These are phyloP conservation scores for Girardia tigrina DNA, from an alignment of 2,888 invertebrate genomes.

Conservation along the genomic window DNA sequence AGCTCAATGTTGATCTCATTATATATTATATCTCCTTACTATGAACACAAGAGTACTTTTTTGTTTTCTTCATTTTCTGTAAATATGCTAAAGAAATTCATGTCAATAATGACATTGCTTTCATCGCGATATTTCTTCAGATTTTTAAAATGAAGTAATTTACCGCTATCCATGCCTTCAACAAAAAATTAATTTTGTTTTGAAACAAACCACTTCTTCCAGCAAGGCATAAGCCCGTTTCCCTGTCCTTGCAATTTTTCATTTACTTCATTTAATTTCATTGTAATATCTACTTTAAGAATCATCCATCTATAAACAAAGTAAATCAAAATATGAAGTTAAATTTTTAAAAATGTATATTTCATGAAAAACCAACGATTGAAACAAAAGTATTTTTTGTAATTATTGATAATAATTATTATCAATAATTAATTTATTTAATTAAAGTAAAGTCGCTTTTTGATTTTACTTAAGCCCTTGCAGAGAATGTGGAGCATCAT, in stretches of 20 bases:
- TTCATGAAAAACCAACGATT: too few species aligned
- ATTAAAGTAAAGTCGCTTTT: too few species aligned
- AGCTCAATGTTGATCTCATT: conserved; percentile 2
- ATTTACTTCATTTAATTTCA: conserved; percentile 9
- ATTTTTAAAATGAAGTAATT: conserved; percentile 23
- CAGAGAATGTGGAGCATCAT: too few species aligned
- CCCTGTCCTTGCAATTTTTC: not conserved
- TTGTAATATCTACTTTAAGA: conserved; percentile 11
- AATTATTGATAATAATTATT: too few species aligned
- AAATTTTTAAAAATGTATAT: too few species aligned
- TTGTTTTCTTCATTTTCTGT: not conserved
- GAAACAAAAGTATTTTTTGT: too few species aligned
- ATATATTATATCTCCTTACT: not conserved
- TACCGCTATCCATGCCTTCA: too few species aligned
- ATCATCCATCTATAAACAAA: too few species aligned
- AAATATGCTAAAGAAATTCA: not conserved
- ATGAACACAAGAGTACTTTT: conserved; percentile 8
- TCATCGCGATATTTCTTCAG: conserved; percentile 19
- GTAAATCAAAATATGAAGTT: too few species aligned
- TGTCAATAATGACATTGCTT: not conserved
- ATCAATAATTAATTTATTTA: too few species aligned
- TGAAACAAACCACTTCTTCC: not conserved
- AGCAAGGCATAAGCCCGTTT: too few species aligned
- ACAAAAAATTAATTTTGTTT: not conserved
- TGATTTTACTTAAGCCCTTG: too few species aligned